Conservation (phyloP, 1,140 invertebrate genomes). For the Mactra quadrangularis region DNA sequence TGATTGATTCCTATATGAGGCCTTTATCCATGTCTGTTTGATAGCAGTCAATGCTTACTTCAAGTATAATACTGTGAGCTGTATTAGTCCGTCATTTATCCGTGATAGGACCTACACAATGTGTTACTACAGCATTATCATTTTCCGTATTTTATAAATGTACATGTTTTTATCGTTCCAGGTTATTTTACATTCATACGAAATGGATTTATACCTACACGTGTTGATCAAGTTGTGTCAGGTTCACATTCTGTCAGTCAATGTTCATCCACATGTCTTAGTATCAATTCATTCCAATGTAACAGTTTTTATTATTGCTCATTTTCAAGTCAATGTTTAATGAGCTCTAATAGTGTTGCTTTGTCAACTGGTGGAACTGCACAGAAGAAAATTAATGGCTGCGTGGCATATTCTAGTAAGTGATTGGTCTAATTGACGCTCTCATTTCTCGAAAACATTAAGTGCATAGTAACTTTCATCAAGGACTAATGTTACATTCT, state of each 20-base stretch:
- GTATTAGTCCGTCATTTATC: no score
- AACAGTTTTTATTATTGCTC: slow-evolving; percentile 47
- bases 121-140: not conserved
- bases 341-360: not conserved
- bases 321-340: slow-evolving; percentile 3
- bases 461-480: no score
- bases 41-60: no score
- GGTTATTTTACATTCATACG: slow-evolving; percentile 35
- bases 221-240: slow-evolving; percentile 29
- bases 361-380: not conserved
- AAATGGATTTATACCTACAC: slow-evolving; percentile 12
- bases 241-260: not conserved
- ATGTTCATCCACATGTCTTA: slow-evolving; percentile 17
- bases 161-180: slow-evolving; percentile 5
- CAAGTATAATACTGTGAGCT: no score
- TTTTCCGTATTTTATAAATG: not conserved
- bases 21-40: no score
- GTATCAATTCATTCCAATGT: slow-evolving; percentile 4
- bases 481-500: no score
- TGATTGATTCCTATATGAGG: no score
- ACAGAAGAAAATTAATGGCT: not conserved
- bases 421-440: not conserved
- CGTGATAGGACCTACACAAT: no score
- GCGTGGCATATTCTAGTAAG: slow-evolving; percentile 44
- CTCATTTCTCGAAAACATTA: no score